Base-by-base conservation (phyloP, 2,113 vertebrate genomes). In the Elephantulus edwardii region DNA sequence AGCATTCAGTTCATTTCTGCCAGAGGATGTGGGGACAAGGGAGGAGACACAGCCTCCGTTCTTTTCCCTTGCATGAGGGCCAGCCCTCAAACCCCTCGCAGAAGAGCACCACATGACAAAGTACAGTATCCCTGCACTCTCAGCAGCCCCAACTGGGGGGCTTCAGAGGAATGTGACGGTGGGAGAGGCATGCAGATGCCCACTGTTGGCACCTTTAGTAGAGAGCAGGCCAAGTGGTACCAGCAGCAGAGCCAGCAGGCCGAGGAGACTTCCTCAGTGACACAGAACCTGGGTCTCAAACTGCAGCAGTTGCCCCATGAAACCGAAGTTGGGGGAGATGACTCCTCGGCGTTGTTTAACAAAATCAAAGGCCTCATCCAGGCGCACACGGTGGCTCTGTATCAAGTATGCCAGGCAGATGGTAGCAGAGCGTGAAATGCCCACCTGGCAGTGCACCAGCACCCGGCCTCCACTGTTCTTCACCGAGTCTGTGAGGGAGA, bases 351-450 rank as follows among this genome's bases (percentile, higher is more conserved):
- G 98, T 62, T 98, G 98, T 70, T 98, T 98, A 40, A 98, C 98
- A 0, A 98, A 99, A 95, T 99, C 98, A 0, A 99, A 99, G 72
- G 98, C 98, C 90, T 99, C 98, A 0, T 99, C 98, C 93, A 99
- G 97, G 24, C 98, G 97, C 76, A 99, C 98, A 0, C 98, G 97
- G 89, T 96, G 98, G 96, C 98, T 98, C 97, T 98, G 98, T 97
- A 99, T 99, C 94, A 99, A 97, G 97, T 99, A 99, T 0, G 98
- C 98, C 84, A 99, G 97, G 96, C 98, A 99, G 96, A 99, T 98
- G 95, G 98, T 99, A 96, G 98, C 98, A 0, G 98, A 99, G 88
- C 98, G 98, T 0, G 98, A 99, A 97, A 99, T 98, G n/a, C 98
- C 98, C 0, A 98, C 98, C 92, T 99, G 98, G 96, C 98, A 99